A percentile compares a stretch with the other conserved stretches of the same genome.
Conservation (phyloP, 2,797 vertebrate species). For the Sebastes nivosus region DNA sequence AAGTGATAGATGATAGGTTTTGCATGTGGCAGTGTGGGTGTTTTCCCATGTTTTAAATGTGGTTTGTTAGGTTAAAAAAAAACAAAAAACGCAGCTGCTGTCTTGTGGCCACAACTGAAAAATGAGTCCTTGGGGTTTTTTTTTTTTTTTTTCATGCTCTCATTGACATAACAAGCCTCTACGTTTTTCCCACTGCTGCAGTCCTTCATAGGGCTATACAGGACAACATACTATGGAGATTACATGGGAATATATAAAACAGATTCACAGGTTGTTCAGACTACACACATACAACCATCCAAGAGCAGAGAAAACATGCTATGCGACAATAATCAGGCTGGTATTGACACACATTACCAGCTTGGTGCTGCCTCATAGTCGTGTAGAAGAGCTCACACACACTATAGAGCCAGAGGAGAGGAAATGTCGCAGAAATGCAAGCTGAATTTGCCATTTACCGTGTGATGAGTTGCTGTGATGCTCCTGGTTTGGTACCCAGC, state of each 20-base stretch:
- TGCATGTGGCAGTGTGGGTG: slow-evolving; percentile 42
- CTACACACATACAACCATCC: slow-evolving; percentile 17
- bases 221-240: not conserved
- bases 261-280: slow-evolving; percentile 50
- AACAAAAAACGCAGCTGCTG: slow-evolving; percentile 7
- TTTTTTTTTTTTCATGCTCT: not conserved
- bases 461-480: slow-evolving; percentile 68
- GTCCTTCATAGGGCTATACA: slow-evolving; percentile 5
- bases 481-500: slow-evolving; percentile 79
- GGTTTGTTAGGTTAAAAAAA: slow-evolving; percentile 9
- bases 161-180: slow-evolving; percentile 45
- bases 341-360: slow-evolving; percentile 43
- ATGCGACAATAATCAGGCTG: slow-evolving; percentile 73
- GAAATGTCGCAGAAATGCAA: slow-evolving; percentile 42
- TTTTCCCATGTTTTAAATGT: slow-evolving; percentile 48
- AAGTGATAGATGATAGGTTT: no score
- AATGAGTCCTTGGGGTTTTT: slow-evolving; percentile 28
- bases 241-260: not conserved
- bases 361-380: not conserved
- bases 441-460: slow-evolving; percentile 75
- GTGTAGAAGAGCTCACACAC: not conserved
- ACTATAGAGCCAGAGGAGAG: not conserved
- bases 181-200: slow-evolving; percentile 37
- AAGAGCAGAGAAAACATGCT: slow-evolving; percentile 50
- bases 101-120: slow-evolving; percentile 48